phyloP scores from a whole-genome alignment of 2,888 invertebrate species.

The Drosophila pegasa region DNA sequence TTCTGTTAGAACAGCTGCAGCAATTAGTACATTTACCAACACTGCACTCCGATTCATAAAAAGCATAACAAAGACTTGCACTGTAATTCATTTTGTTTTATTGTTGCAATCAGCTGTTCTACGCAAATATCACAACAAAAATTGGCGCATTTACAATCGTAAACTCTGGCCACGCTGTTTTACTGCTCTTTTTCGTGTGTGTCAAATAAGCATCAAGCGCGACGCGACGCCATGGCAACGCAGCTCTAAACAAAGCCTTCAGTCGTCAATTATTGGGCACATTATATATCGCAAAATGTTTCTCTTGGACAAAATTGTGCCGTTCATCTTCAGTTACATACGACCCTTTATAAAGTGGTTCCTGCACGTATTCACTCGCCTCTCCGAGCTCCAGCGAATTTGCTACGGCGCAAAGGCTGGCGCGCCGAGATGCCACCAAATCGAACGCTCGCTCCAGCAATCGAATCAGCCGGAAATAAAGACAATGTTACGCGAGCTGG shows the following conservation, averaged over 20 bases:
- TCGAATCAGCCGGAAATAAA: conserved; percentile 90
- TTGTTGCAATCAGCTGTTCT: conserved; percentile 3
- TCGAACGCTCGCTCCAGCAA: conserved; percentile 90
- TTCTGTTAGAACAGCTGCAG: conserved; percentile 33
- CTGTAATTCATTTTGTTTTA: conserved; percentile 10
- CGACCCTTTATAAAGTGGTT: conserved; percentile 97
- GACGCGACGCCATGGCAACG: conserved; percentile 48
- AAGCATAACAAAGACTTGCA: conserved; percentile 12
- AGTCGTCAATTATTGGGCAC: conserved; percentile 5
- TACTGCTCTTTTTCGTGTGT: neutral
- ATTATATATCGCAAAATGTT: conserved; percentile 52
- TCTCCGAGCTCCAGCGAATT: conserved; percentile 96
- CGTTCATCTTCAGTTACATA: conserved; percentile 88
- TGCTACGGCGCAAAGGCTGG: conserved; percentile 91
- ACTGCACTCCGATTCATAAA: conserved; percentile 17
- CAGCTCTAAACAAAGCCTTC: conserved; percentile 31
- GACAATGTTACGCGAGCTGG: conserved; percentile 88
- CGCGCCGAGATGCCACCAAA: conserved; percentile 89
- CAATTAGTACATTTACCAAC: conserved; percentile 12
- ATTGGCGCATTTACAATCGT: neutral
- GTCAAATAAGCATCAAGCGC: neutral
- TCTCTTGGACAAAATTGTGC: conserved; percentile 68
- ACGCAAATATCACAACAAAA: neutral
- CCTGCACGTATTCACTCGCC: conserved; percentile 92
- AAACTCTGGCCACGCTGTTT: neutral